Conservation (phyloP, 1,140 invertebrate genomes). For the Pristionchus pacificus region DNA sequence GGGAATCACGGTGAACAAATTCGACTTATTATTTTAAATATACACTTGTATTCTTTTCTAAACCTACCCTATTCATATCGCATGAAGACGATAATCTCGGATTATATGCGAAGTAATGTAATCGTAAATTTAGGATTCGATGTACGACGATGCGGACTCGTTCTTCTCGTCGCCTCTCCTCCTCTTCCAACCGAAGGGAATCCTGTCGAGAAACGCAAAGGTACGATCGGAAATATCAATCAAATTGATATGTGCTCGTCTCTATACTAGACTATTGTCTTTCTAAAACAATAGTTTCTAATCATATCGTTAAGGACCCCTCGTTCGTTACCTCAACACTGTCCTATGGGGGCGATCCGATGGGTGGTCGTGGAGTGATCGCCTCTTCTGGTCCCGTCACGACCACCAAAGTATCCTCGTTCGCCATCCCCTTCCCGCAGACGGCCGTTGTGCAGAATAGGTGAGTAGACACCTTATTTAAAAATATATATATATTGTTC, state of each 20-base stretch:
- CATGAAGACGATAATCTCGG: background rate
- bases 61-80: background rate
- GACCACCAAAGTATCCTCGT: constrained; percentile 18
- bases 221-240: too few relatives aligned
- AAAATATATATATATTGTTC: too few relatives aligned
- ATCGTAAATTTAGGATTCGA: background rate
- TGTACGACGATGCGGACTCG: background rate
- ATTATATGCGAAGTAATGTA: too few relatives aligned
- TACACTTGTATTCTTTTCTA: too few relatives aligned
- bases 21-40: too few relatives aligned
- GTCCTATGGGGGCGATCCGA: background rate
- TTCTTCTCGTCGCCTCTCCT: background rate
- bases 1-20: too few relatives aligned
- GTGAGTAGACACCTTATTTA: constrained; percentile 5
- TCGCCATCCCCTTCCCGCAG: constrained; percentile 10
- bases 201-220: too few relatives aligned
- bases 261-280: too few relatives aligned
- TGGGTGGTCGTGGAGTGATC: too few relatives aligned
- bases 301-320: too few relatives aligned
- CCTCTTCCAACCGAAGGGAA: background rate
- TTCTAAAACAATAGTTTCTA: too few relatives aligned
- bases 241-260: too few relatives aligned
- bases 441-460: constrained; percentile 7
- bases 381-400: background rate
- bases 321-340: background rate